Evolutionary conservation across 2,113 vertebrate species (phyloP).

Genomic region (Porphyrio hochstetteri): DNA sequence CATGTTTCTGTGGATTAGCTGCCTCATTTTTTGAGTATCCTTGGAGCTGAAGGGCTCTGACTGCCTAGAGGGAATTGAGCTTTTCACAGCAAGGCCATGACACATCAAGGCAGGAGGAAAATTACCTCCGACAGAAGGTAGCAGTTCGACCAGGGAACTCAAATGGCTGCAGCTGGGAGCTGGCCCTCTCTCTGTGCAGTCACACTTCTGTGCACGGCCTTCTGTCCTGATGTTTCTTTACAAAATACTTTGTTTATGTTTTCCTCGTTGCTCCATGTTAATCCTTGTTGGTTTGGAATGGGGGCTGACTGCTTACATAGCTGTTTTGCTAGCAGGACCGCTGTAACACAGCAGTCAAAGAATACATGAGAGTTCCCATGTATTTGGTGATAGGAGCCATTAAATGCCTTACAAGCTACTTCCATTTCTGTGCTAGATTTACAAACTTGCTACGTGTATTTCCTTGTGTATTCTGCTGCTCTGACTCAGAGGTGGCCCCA

Average conservation of each 20-base stretch:
- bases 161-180: not conserved
- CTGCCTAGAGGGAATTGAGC: not conserved
- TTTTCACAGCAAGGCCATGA: not conserved
- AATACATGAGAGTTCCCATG: not conserved
- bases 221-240: not conserved
- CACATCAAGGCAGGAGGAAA: not conserved
- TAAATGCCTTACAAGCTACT: not conserved
- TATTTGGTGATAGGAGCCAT: not conserved
- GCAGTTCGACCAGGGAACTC: not conserved
- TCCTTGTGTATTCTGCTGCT: not conserved
- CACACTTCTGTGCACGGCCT: not conserved
- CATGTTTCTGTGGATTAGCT: not conserved
- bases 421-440: not conserved
- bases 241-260: not conserved
- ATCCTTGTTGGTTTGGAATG: not conserved
- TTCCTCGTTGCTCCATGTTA: not conserved
- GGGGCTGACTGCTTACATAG: not conserved
- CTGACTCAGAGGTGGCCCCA: not conserved
- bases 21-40: not conserved
- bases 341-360: not conserved
- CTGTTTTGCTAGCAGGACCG: not conserved
- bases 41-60: not conserved
- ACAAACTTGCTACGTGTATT: not conserved
- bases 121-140: not conserved
- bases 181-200: not conserved